Evolutionary conservation across 2,797 vertebrate species (phyloP).

Genomic region (Hydrocynus forskahlii): DNA sequence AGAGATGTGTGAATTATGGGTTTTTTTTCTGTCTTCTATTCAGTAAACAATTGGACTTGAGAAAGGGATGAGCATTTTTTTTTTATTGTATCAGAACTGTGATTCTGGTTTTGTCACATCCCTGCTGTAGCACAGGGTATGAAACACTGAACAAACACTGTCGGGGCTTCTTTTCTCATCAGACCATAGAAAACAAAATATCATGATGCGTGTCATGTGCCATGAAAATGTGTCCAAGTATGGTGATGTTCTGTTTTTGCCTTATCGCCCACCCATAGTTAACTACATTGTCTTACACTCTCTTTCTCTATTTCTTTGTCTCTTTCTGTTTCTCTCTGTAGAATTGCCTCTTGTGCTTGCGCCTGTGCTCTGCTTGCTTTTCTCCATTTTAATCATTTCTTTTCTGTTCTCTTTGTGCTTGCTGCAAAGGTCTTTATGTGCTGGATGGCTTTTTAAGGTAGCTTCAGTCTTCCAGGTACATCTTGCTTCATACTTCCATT

Average conservation of each 20-base stretch:
- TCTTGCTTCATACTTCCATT: conserved; percentile 22
- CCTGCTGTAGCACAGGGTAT: background rate
- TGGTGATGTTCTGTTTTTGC: background rate
- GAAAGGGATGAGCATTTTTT: no score
- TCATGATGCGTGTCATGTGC: background rate
- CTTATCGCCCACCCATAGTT: background rate
- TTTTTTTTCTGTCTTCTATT: no score
- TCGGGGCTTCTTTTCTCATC: no score
- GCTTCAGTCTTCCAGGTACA: conserved; percentile 35
- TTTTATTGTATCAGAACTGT: no score
- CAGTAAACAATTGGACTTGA: no score
- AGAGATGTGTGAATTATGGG: no score
- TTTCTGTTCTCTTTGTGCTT: conserved; percentile 15
- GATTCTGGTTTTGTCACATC: no score
- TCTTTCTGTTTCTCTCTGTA: conserved; percentile 34
- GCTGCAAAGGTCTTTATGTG: conserved; percentile 38
- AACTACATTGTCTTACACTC: background rate
- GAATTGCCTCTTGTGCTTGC: conserved; percentile 1
- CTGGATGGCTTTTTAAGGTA: conserved; percentile 39
- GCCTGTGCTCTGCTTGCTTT: conserved; percentile 21
- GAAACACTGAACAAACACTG: background rate
- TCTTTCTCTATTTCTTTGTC: conserved; percentile 21
- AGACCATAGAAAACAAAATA: background rate
- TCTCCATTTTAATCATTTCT: conserved; percentile 26
- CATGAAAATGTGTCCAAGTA: background rate